Evolutionary conservation across 92 coral and sea anemone species (phyloP), one percentile per base, ranked within the genome.

Genomic region (Virgularia gustaviana): DNA sequence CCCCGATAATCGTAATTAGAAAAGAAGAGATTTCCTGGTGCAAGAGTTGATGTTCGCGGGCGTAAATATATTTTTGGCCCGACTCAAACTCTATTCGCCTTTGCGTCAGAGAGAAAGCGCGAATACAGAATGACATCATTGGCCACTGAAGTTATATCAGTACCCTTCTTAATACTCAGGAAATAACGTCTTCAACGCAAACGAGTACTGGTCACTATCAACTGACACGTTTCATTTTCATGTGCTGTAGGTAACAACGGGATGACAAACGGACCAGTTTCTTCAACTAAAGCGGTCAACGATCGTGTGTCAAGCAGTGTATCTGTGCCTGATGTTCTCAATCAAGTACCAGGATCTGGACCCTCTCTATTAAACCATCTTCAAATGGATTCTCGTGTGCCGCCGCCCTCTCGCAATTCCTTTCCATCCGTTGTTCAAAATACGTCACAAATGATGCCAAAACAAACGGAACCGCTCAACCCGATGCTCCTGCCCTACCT

Each of bases 401-500:
- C 60, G 28, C 60, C 51, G 37, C 75, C 75, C 1, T 15, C 75
- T 27, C 75, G 51, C 32, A 18, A 42, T 8, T 22, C 75, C 43
- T 68, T 68, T 55, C 37, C 61, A 3, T 44, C 49, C 22, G 72
- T 65, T 42, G 18, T 68, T 10, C 59, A 59, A 6, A 53, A 27
- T 10, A 42, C 24, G 16, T 1, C 72, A 32, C 75, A 68, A 51
- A 47, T 68, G 45, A 15, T 68, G 12, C 75, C 49, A 47, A 68
- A 49, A 32, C 4, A 59, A 32, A 61, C 49, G 4, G 55, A 41
- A 8, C 8, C 39, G 37, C 2, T 68, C 25, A 68, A 68, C 25
- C 75, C 75, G 5, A 55, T 68, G 45, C 34, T 68, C 27, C 32
- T 68, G 1, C 45, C 75, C 12, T 68, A 68, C 61, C 75, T 49